Base-by-base conservation (phyloP, 2,888 invertebrate genomes). In the Altica lythri region DNA sequence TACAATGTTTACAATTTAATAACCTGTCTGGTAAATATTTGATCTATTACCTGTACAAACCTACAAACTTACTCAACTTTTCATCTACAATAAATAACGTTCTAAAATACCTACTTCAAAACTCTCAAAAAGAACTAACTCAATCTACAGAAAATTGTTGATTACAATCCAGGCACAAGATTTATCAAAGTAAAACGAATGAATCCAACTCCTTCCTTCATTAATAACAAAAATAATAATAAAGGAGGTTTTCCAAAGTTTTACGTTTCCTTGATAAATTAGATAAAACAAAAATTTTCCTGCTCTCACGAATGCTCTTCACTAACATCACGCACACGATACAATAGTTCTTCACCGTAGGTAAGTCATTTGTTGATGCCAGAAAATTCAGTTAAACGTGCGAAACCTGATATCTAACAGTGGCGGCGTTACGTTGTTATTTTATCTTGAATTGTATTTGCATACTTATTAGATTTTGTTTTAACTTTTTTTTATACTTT, bases 171-270 rank as follows among this genome's bases (percentile, higher is more conserved):
- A 32, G 49, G 42, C 49, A 32, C 29, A 22, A 40, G 40, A 42
- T 48, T 48, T 48, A 48, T 48, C 38, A 48, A 29, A 30, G 30
- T 18, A 13, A 18, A 48, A 48, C 29, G 30, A 22, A 38, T 19
- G 37, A 49, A 40, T 42, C 32, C 32, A 10, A 34, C 12, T 40
- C 22, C 10, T 17, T 13, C 29, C 5, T 18, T 32, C 49, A 49
- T 49, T 49, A 49, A 49, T 49, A 16, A 5, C 18, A 22, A 14
- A n/a, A n/a, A 49, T 49, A 40, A 40, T 49, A 49, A 49, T 37
- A 44, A 46, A 49, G 9, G 38, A 47, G 13, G 27, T 27, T 37
- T 25, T 22, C n/a, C 47, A 38, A 47, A 38, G 12, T 27, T 46
- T 35, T 8, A 13, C 12, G 4, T 13, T 19, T 8, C 12, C 4